Conservation (phyloP, 2,888 invertebrate species). For the Rhingia rostrata region DNA sequence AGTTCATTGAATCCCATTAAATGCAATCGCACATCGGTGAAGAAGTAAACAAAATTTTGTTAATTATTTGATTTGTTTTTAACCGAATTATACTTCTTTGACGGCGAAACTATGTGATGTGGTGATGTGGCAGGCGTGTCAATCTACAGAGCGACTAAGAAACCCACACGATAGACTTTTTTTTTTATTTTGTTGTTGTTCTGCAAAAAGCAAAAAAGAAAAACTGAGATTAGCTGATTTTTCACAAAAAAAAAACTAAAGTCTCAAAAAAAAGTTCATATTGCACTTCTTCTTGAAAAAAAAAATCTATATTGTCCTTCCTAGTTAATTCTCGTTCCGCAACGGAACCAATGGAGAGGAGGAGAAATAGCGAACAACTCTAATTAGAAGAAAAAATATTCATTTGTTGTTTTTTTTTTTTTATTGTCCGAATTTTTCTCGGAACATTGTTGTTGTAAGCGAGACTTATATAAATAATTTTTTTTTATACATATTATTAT, state of each 20-base stretch:
- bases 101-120: constrained; percentile 17
- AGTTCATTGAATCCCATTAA: constrained; percentile 82
- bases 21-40: background rate
- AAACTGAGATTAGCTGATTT: constrained; percentile 44
- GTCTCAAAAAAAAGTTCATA: constrained; percentile 53
- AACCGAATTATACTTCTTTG: constrained; percentile 46
- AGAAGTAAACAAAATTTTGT: constrained; percentile 28
- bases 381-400: constrained; percentile 40
- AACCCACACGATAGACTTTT: constrained; percentile 8
- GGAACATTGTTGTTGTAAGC: constrained; percentile 60
- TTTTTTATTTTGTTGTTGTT: constrained; percentile 2
- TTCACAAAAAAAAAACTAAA: constrained; percentile 25
- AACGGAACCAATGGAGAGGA: constrained; percentile 24
- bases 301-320: constrained; percentile 39
- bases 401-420: constrained; percentile 33
- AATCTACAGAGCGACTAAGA: constrained; percentile 29
- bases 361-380: constrained; percentile 58
- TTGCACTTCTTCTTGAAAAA: constrained; percentile 53
- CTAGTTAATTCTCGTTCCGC: constrained; percentile 8
- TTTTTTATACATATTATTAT: constrained; percentile 48
- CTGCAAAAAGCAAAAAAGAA: constrained; percentile 18
- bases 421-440: constrained; percentile 68
- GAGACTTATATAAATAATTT: constrained; percentile 53
- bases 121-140: constrained; percentile 28
- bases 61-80: background rate